Evolutionary conservation across 2,888 invertebrate species (phyloP).

Genomic region (Andrena fulva): DNA sequence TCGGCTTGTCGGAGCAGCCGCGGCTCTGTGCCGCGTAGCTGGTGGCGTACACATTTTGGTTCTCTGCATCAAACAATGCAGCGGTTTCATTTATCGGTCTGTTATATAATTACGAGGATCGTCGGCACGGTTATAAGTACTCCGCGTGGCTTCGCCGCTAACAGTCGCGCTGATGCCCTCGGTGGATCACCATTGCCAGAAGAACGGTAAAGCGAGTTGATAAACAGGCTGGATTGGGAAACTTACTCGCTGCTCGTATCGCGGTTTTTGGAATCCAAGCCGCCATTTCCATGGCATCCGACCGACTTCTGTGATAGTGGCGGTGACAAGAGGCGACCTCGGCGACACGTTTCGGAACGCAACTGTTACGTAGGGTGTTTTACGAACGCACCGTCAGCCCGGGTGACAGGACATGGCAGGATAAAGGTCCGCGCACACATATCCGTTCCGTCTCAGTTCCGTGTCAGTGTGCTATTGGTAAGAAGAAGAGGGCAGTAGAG

Average conservation of each 20-base stretch:
- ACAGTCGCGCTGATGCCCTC: not conserved
- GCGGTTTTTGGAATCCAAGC: slow-evolving; percentile 72
- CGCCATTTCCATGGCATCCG: slow-evolving; percentile 72
- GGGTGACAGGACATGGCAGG: not conserved
- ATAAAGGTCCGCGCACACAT: too few species aligned
- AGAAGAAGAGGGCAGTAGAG: too few species aligned
- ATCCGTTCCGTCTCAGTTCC: too few species aligned
- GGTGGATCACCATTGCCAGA: not conserved
- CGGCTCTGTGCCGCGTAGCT: slow-evolving; percentile 71
- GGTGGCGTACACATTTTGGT: slow-evolving; percentile 65
- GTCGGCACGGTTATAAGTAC: not conserved
- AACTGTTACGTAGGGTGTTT: slow-evolving; percentile 1
- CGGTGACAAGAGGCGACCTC: slow-evolving; percentile 12
- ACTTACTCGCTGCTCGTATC: slow-evolving; percentile 74
- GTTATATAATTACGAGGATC: slow-evolving; percentile 48
- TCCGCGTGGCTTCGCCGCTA: not conserved
- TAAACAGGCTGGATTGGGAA: slow-evolving; percentile 11
- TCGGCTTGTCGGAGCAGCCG: slow-evolving; percentile 73
- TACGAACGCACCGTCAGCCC: slow-evolving; percentile 2
- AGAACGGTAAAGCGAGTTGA: not conserved
- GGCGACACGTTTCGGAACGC: not conserved
- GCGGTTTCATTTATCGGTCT: slow-evolving; percentile 8
- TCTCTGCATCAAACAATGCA: slow-evolving; percentile 61
- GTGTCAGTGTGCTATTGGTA: too few species aligned
- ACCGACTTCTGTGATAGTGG: not conserved